Percentiles rank a stretch among this genome's conserved stretches.
phyloP scores from a whole-genome alignment of 2,888 invertebrate genomes.

The Cybosia mesomella region DNA sequence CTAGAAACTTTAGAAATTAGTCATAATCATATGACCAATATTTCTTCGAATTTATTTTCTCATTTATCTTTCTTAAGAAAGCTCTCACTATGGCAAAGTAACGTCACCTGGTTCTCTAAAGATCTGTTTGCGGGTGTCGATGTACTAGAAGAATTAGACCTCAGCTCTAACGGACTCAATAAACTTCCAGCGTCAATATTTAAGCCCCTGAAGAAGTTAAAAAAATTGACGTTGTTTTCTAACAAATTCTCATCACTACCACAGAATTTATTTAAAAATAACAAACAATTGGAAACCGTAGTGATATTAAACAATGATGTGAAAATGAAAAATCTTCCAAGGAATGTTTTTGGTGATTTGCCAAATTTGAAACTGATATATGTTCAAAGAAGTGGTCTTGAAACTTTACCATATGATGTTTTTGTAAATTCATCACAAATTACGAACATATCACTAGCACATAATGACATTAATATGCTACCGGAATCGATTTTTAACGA shows the following conservation, averaged over 20 bases:
- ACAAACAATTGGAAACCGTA: slow-evolving; percentile 83
- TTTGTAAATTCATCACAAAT: slow-evolving; percentile 88
- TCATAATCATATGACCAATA: slow-evolving; percentile 88
- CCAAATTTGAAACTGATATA: slow-evolving; percentile 85
- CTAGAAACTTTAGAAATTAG: slow-evolving; percentile 89
- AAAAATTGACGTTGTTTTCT: slow-evolving; percentile 88
- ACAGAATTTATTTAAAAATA: slow-evolving; percentile 86
- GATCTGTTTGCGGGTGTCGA: slow-evolving; percentile 88
- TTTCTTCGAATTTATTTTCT: slow-evolving; percentile 88
- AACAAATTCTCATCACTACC: slow-evolving; percentile 90
- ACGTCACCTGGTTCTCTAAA: slow-evolving; percentile 88
- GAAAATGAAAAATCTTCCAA: slow-evolving; percentile 86
- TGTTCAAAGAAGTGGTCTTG: slow-evolving; percentile 86
- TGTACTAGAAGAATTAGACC: slow-evolving; percentile 89
- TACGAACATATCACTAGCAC: slow-evolving; percentile 87
- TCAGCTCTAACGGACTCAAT: slow-evolving; percentile 89
- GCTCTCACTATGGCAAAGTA: slow-evolving; percentile 90
- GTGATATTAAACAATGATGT: slow-evolving; percentile 87
- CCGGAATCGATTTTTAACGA: slow-evolving; percentile 89
- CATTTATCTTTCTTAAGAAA: slow-evolving; percentile 87
- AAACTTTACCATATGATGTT: slow-evolving; percentile 87
- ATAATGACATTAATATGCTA: slow-evolving; percentile 86
- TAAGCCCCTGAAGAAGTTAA: slow-evolving; percentile 87
- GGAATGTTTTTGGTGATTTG: slow-evolving; percentile 88
- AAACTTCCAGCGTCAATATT: slow-evolving; percentile 88